Evolutionary conservation across 2,113 vertebrate species (phyloP).

Genomic region (Ceratotherium simum): DNA sequence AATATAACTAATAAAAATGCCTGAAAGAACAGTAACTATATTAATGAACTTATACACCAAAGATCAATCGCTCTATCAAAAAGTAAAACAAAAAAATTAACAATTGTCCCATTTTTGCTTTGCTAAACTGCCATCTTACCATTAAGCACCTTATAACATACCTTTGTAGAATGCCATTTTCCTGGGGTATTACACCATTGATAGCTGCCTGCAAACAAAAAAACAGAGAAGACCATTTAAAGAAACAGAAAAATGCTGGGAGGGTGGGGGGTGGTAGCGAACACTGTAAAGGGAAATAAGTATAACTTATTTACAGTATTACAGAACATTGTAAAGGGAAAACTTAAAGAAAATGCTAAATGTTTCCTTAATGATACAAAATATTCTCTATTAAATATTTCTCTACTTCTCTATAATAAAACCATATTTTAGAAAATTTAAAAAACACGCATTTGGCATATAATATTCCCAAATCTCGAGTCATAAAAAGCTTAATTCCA

Average conservation of each 20-base stretch:
- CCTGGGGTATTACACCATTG: constrained; percentile 99
- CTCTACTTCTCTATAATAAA: constrained; percentile 52
- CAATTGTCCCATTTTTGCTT: constrained; percentile 1
- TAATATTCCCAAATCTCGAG: neutral
- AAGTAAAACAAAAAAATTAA: constrained; percentile 32
- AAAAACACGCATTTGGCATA: neutral
- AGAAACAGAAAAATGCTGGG: constrained; percentile 46
- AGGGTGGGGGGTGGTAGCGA: neutral
- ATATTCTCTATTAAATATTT: neutral
- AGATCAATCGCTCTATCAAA: constrained; percentile 51
- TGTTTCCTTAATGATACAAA: constrained; percentile 30
- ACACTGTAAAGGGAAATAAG: neutral
- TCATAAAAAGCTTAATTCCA: constrained; percentile 53
- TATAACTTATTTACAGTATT: no score
- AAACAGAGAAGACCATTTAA: constrained; percentile 67
- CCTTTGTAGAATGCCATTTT: constrained; percentile 99
- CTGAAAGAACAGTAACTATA: constrained; percentile 19
- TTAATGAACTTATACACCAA: constrained; percentile 22
- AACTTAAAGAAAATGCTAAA: constrained; percentile 47
- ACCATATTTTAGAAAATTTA: neutral
- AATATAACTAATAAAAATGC: constrained; percentile 10
- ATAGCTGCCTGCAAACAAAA: constrained; percentile 96
- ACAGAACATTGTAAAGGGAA: neutral
- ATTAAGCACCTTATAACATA: constrained; percentile 83
- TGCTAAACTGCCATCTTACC: constrained; percentile 49